A percentile compares a stretch with the other conserved stretches of the same genome.
These are phyloP conservation scores for Oreochromis grahami DNA, from an alignment of 2,797 vertebrate species.

Conservation along the genomic window DNA sequence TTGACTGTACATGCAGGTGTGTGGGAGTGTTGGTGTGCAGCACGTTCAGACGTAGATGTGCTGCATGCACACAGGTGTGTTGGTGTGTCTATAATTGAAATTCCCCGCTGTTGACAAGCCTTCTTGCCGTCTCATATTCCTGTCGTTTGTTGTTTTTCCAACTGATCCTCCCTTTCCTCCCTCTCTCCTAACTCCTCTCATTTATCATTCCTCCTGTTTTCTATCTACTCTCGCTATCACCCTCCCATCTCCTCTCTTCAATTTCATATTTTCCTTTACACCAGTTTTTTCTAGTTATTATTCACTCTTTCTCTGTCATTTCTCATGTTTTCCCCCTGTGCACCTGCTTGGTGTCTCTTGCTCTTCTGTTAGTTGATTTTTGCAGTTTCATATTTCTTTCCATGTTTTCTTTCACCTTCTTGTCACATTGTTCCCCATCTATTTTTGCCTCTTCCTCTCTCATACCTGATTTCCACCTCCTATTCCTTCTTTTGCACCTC, in stretches of 20 bases:
- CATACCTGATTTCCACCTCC: neutral
- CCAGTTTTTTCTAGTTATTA: constrained; percentile 29
- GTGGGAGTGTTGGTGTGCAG: neutral
- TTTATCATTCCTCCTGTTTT: constrained; percentile 37
- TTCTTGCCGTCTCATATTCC: neutral
- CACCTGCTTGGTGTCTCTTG: neutral
- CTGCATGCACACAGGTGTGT: constrained; percentile 3
- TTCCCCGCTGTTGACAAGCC: neutral
- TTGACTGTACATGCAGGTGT: neutral
- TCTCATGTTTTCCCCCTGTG: constrained; percentile 8
- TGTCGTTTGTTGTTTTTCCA: constrained; percentile 27
- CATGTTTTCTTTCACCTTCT: constrained; percentile 12
- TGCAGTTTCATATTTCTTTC: constrained; percentile 38
- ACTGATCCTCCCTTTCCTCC: neutral
- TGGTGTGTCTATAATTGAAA: constrained; percentile 3
- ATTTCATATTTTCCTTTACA: constrained; percentile 14
- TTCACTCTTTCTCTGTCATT: constrained; percentile 24
- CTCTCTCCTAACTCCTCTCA: constrained; percentile 5
- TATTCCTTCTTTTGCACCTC: neutral
- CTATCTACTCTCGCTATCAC: constrained; percentile 2
- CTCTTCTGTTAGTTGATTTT: constrained; percentile 25
- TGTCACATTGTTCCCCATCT: constrained; percentile 1
- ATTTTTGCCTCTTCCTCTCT: neutral
- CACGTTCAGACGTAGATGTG: neutral
- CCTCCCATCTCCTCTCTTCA: constrained; percentile 1